Evolutionary conservation across 1,140 invertebrate species (phyloP), one percentile per base, ranked within the genome.

Genomic region (Vollenhovia emeryi): DNA sequence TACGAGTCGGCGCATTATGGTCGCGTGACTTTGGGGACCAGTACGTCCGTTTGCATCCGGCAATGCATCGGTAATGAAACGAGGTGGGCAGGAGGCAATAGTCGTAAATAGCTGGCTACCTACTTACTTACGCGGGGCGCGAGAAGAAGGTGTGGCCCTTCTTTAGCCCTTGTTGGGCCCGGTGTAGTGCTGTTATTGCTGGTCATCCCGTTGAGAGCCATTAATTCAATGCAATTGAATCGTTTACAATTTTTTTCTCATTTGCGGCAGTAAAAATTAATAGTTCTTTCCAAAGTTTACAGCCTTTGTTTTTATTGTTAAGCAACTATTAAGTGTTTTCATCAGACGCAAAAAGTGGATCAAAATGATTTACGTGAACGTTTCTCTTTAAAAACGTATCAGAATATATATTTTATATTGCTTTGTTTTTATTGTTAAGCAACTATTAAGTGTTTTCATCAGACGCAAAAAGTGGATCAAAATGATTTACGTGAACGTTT

Each of bases 71-170:
- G 74, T 91, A 92, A 93, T 92, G 91, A 91, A 93, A 92, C 89
- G 82, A 86, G 60, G 60, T 45, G 4, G 76, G 74, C 66, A 62
- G 71, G 79, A 90, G 87, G 87, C 88, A 91, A 91, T 92, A 92
- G 91, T 92, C 91, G 91, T 93, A 93, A 93, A 93, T 90, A 91
- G 87, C 75, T 43, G 85, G 86, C 92, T 92, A 91, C 89, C 92
- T 91, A 87, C 88, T 92, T 92, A 92, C 90, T 89, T n/a, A n/a
- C n/a, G n/a, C 89, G 87, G 60, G 48, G 57, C 76, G 73, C 75
- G 40, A 85, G 64, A 79, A 59, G 87, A 84, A 75, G 78, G 45
- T 87, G 87, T 90, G 89, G 85, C 90, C 87, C 89, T 92, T 90
- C 89, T 90, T 92, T 89, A 78, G 85, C 87, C 76, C 87, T 87